These are phyloP conservation scores for Hydrolagus affinis DNA, from an alignment of 2,113 vertebrate species.

Conservation along the genomic window DNA sequence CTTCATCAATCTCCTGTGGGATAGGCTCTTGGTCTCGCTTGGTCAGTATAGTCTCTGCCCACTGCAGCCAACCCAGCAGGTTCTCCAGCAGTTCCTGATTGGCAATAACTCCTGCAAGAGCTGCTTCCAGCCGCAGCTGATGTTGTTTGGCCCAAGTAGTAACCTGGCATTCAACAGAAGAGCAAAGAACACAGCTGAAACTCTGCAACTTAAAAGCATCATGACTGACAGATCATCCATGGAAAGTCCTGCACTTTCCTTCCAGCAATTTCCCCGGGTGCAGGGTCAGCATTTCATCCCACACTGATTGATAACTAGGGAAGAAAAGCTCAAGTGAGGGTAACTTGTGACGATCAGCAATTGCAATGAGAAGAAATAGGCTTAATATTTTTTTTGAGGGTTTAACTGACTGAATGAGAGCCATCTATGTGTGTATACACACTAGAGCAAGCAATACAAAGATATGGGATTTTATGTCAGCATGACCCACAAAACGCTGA, in stretches of 20 bases:
- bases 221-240: no score
- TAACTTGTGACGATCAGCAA: no score
- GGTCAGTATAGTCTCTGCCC: slow-evolving; percentile 81
- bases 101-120: slow-evolving; percentile 72
- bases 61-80: slow-evolving; percentile 84
- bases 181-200: not conserved
- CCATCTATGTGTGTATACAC: no score
- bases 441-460: no score
- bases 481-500: no score
- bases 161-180: slow-evolving; percentile 57
- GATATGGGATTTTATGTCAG: no score
- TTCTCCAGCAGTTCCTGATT: slow-evolving; percentile 85
- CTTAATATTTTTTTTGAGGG: no score
- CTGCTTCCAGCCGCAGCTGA: slow-evolving; percentile 77
- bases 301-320: no score
- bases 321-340: no score
- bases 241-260: not conserved
- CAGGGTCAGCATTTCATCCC: no score
- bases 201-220: not conserved
- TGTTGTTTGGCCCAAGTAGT: slow-evolving; percentile 90
- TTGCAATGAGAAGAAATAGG: no score
- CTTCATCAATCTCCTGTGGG: slow-evolving; percentile 85
- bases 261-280: not conserved
- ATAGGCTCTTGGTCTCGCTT: slow-evolving; percentile 83
- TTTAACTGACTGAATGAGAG: no score